A percentile compares a stretch with the other conserved stretches of the same genome.
Evolutionary conservation across 1,140 invertebrate species (phyloP).

Genomic region (Heliconius congener): DNA sequence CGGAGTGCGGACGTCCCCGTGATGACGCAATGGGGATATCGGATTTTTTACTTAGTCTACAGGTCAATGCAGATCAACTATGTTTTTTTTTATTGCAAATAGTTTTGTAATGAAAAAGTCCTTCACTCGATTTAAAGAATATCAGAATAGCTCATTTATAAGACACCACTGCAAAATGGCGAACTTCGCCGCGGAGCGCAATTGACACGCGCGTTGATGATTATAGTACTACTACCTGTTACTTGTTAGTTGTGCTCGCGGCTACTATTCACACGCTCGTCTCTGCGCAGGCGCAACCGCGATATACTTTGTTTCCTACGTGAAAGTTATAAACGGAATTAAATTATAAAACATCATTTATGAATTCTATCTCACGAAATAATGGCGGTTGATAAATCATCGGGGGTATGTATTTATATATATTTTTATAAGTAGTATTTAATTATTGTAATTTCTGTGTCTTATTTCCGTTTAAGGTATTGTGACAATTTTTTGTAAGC

Average conservation of each 20-base stretch:
- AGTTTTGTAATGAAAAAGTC: slow-evolving; percentile 4
- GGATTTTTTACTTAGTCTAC: neutral
- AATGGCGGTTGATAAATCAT: slow-evolving; percentile 44
- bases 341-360: slow-evolving; percentile 24
- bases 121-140: slow-evolving; percentile 8
- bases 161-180: slow-evolving; percentile 12
- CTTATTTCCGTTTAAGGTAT: neutral
- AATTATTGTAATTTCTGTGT: neutral
- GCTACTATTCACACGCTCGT: slow-evolving; percentile 49
- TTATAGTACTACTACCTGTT: slow-evolving; percentile 26
- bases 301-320: slow-evolving; percentile 33
- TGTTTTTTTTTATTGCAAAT: neutral
- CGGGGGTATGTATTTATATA: slow-evolving; percentile 43
- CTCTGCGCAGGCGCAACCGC: slow-evolving; percentile 40
- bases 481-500: too few species aligned
- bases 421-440: neutral
- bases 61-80: neutral
- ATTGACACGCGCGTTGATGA: slow-evolving; percentile 36
- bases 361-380: slow-evolving; percentile 15
- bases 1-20: neutral
- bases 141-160: slow-evolving; percentile 6
- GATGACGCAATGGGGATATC: neutral
- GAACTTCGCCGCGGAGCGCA: slow-evolving; percentile 14
- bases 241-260: slow-evolving; percentile 50
- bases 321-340: slow-evolving; percentile 23